Evolutionary conservation across 2,113 vertebrate species (phyloP).

Genomic region (Eupsittula cactorum): DNA sequence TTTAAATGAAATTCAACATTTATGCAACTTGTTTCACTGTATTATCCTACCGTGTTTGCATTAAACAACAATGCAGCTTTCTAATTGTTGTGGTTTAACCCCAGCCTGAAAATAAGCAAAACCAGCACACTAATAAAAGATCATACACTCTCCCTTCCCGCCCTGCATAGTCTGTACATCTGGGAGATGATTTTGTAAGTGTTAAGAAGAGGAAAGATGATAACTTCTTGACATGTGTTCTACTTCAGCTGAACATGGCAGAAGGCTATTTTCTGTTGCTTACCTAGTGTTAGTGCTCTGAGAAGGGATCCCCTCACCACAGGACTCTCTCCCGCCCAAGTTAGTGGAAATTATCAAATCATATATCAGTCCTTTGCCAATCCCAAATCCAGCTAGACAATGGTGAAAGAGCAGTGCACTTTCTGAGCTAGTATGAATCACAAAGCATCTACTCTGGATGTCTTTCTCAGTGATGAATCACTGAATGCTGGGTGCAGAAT

Average conservation of each 20-base stretch:
- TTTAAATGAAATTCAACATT: not conserved
- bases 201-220: not conserved
- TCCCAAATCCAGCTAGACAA: not conserved
- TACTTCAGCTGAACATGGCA: not conserved
- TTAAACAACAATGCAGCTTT: not conserved
- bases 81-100: not conserved
- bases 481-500: not conserved
- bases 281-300: not conserved
- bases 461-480: not conserved
- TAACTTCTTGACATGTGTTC: not conserved
- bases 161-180: not conserved
- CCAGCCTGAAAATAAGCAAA: not conserved
- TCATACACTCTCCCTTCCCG: not conserved
- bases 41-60: not conserved
- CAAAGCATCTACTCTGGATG: not conserved
- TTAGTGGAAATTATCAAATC: not conserved
- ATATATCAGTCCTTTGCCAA: not conserved
- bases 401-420: not conserved
- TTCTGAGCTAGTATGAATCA: not conserved
- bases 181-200: not conserved
- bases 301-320: rapidly evolving
- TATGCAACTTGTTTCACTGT: not conserved
- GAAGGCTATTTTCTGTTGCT: not conserved
- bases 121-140: not conserved
- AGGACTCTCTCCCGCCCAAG: not conserved